A percentile compares a stretch with the other conserved stretches of the same genome.
Conservation (phyloP, 2,888 invertebrate genomes). For the Dynastes maya region DNA sequence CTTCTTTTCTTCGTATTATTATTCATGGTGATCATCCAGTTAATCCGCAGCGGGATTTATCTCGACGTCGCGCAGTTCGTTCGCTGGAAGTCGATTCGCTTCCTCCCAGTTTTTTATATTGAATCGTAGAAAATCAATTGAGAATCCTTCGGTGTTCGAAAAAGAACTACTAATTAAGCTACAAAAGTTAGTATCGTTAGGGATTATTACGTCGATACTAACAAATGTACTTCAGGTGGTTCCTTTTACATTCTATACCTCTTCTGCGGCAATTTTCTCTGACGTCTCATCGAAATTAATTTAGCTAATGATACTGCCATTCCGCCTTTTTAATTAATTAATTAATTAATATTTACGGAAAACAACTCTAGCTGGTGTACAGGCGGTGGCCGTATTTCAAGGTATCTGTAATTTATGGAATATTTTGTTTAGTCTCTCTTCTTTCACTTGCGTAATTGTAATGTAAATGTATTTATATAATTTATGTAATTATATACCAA, state of each 20-base stretch:
- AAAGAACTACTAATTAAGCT: constrained; percentile 41
- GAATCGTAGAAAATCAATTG: constrained; percentile 43
- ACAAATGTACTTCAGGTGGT: constrained; percentile 8
- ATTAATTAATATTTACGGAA: constrained; percentile 3
- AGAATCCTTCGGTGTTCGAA: constrained; percentile 36
- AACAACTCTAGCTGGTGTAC: not conserved
- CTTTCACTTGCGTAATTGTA: no score
- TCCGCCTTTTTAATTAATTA: not conserved
- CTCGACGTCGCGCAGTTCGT: constrained; percentile 9
- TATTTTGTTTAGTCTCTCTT: no score
- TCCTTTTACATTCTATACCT: constrained; percentile 21
- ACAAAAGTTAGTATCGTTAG: constrained; percentile 30
- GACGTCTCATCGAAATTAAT: not conserved
- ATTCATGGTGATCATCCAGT: constrained; percentile 43
- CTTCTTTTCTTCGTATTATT: constrained; percentile 24
- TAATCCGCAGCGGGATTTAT: constrained; percentile 37
- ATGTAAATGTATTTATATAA: no score
- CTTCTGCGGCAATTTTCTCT: constrained; percentile 11
- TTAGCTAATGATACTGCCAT: constrained; percentile 1
- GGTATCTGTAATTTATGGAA: no score
- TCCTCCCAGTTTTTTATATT: not conserved
- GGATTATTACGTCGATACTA: constrained; percentile 22
- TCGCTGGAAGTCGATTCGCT: constrained; percentile 10
- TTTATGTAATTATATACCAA: no score
- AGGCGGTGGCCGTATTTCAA: not conserved